Evolutionary conservation across 2,113 vertebrate species (phyloP), one percentile per base, ranked within the genome.

Genomic region (Sorex fumeus): DNA sequence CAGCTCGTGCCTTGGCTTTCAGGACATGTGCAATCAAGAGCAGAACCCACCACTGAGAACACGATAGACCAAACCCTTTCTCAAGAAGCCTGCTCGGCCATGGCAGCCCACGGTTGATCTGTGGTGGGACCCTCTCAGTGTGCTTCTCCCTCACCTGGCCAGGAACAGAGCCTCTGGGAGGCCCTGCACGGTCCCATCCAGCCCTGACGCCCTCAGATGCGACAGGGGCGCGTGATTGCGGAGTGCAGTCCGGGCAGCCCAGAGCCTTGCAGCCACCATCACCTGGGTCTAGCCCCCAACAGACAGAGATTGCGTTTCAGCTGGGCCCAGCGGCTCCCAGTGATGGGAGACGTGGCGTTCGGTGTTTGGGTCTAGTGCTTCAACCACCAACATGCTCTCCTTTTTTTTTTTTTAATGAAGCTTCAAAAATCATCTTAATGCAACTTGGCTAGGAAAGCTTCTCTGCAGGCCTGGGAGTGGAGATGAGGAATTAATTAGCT

Each of bases 401-500:
- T 27, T 40, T 40, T 21, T 40, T 23, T 70, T 85, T 8, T 45
- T 47, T 34, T 18, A 92, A 66, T 76, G 67, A 91, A 66, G 16
- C 50, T 86, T 83, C 23, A 92, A 77, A 91, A 90, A 43, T 87
- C 30, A 77, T 91, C 84, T 75, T 90, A 84, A 71, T 84, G 34
- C 62, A 50, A 34, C 8, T 40, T 79, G 75, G 30, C 62, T 89
- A 53, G 53, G 84, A 88, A 91, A 45, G 27, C 50, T 11, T 87
- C 80, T 72, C 80, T 72, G 40, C 87, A 87, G 45, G 80, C 88
- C 76, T 74, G 62, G 64, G 90, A 45, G 64, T 18, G 69, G 40
- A 79, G 69, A 76, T 32, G 36, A 84, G 32, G 34, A 78, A 77
- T 88, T 91, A 88, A 93, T 95, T 93, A 87, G n/a, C 87, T 36